Conservation (phyloP, 1,140 invertebrate genomes). For the Apis cerana region DNA sequence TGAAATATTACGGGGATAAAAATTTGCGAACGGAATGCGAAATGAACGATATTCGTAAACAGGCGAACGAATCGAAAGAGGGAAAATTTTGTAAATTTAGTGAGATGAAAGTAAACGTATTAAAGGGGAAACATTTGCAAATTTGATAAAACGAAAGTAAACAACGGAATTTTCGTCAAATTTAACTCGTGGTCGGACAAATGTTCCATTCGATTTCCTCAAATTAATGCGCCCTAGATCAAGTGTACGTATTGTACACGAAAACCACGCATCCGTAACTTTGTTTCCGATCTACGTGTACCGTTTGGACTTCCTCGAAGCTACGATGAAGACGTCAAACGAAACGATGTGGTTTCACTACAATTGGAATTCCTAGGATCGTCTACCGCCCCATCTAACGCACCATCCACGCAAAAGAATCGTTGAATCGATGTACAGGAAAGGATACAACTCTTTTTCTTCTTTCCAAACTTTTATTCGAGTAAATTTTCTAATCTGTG, state of each 20-base stretch:
- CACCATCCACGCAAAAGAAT: constrained; percentile 29
- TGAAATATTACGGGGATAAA: too few species aligned
- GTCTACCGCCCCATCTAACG: constrained; percentile 58
- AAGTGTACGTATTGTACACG: not conserved
- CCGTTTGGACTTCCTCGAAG: constrained; percentile 23
- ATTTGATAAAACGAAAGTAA: too few species aligned
- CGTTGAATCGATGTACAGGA: constrained; percentile 10
- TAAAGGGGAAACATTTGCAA: too few species aligned
- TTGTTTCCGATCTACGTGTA: not conserved
- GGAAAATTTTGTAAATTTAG: too few species aligned
- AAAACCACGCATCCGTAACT: not conserved
- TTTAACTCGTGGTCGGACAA: not conserved
- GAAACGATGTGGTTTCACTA: constrained; percentile 59
- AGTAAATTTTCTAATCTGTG: too few species aligned
- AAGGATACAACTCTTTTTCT: constrained; percentile 19
- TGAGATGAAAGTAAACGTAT: too few species aligned
- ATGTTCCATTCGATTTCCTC: not conserved
- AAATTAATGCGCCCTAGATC: not conserved
- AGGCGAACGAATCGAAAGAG: too few species aligned
- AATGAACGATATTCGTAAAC: too few species aligned
- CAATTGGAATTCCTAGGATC: constrained; percentile 67
- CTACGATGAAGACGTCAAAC: constrained; percentile 63
- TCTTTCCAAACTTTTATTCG: not conserved
- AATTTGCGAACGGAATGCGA: too few species aligned
- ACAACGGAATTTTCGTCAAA: too few species aligned